Conservation (phyloP, 2,888 invertebrate species). For the Anoplius nigerrimus region DNA sequence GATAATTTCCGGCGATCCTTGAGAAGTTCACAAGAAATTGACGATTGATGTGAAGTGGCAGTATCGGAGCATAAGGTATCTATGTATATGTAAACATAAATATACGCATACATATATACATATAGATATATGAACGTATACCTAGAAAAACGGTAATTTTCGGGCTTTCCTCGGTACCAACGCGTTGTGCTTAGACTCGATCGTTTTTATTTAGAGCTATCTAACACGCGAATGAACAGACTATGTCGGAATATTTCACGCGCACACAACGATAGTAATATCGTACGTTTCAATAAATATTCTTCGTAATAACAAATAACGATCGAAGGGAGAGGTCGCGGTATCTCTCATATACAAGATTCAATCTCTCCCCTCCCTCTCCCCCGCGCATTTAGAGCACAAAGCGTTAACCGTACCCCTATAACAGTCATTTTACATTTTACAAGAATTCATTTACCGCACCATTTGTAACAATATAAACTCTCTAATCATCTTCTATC, state of each 20-base stretch:
- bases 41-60: constrained; percentile 54
- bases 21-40: constrained; percentile 12
- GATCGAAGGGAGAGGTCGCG: constrained; percentile 13
- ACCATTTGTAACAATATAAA: constrained; percentile 61
- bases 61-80: constrained; percentile 48
- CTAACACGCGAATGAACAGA: constrained; percentile 26
- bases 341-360: too few species aligned
- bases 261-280: constrained; percentile 33
- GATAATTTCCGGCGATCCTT: constrained; percentile 28
- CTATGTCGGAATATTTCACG: constrained; percentile 19
- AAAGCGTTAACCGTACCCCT: constrained; percentile 33
- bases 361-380: not conserved
- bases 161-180: constrained; percentile 39
- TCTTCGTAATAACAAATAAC: constrained; percentile 42
- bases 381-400: constrained; percentile 32
- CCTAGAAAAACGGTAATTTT: constrained; percentile 47
- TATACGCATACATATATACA: constrained; percentile 41
- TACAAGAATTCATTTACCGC: constrained; percentile 55
- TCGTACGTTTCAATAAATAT: constrained; percentile 37
- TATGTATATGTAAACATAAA: constrained; percentile 30
- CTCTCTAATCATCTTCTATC: constrained; percentile 55
- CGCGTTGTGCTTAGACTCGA: constrained; percentile 38
- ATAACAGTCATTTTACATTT: constrained; percentile 50
- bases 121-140: too few species aligned
- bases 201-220: constrained; percentile 30